Evolutionary conservation across 2,113 vertebrate genomes (phyloP).

Genomic region (Donacobius atricapilla): DNA sequence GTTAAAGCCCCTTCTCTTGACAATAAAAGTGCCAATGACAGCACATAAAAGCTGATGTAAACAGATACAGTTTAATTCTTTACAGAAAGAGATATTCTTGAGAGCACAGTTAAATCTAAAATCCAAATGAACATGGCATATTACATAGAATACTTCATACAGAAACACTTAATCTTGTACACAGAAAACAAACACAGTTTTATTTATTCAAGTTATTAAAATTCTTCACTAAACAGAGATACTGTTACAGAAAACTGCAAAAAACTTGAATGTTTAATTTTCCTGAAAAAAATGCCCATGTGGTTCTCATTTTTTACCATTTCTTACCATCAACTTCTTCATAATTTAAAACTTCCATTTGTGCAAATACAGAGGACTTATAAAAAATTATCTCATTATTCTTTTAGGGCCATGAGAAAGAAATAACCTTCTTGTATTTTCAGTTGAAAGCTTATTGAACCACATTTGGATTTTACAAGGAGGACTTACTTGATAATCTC

Average conservation of each 20-base stretch:
- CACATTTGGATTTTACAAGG: background rate
- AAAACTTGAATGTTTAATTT: background rate
- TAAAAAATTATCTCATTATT: background rate
- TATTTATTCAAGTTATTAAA: background rate
- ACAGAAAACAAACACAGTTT: background rate
- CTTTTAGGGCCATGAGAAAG: background rate
- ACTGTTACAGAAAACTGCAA: background rate
- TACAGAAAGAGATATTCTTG: background rate
- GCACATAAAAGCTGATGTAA: background rate
- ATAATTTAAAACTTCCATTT: background rate
- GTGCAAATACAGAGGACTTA: background rate
- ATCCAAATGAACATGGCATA: background rate
- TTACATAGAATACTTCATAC: background rate
- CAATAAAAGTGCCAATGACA: background rate
- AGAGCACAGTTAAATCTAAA: background rate
- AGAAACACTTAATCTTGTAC: background rate
- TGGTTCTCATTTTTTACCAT: background rate
- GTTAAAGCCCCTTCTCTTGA: background rate
- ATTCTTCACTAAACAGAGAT: background rate
- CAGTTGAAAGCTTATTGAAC: background rate
- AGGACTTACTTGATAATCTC: background rate
- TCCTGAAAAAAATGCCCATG: background rate
- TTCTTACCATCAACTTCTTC: background rate
- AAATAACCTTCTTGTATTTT: background rate
- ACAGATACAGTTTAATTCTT: background rate